Conservation (phyloP, 2,797 vertebrate species). For the Hippoglossus hippoglossus region DNA sequence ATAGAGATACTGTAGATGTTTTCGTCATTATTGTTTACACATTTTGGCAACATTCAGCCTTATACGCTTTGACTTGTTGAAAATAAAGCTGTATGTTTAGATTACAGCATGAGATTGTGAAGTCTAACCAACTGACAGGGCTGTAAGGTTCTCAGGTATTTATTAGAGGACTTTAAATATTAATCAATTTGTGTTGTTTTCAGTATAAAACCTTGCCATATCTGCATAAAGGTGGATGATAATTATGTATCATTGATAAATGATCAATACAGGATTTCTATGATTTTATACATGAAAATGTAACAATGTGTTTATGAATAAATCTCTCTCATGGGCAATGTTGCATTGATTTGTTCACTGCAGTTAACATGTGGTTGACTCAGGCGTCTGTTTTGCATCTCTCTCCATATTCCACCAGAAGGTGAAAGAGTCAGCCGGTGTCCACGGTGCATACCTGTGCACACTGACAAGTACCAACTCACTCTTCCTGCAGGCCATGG, state of each 20-base stretch:
- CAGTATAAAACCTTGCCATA: not conserved
- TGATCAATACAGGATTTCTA: not conserved
- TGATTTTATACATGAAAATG: not conserved
- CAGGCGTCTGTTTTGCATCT: constrained; percentile 13
- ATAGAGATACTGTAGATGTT: too few species aligned
- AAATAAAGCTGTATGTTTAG: too few species aligned
- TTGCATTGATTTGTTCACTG: not conserved
- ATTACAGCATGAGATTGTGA: too few species aligned
- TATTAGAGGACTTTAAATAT: too few species aligned
- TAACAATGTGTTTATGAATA: not conserved
- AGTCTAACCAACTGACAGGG: too few species aligned
- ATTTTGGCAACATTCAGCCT: too few species aligned
- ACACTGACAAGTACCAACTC: constrained; percentile 84
- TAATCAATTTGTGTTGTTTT: not conserved
- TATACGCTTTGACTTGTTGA: too few species aligned
- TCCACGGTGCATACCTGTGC: constrained; percentile 82
- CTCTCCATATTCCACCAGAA: constrained; percentile 27
- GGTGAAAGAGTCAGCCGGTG: constrained; percentile 56
- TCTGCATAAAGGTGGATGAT: not conserved
- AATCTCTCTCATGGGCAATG: not conserved
- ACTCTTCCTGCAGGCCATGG: constrained; percentile 83
- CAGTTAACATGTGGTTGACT: constrained; percentile 3
- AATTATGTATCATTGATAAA: not conserved
- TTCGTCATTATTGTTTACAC: too few species aligned
- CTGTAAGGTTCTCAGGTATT: too few species aligned